phyloP scores from a whole-genome alignment of 2,888 invertebrate species.

The Yponomeuta evonymella region DNA sequence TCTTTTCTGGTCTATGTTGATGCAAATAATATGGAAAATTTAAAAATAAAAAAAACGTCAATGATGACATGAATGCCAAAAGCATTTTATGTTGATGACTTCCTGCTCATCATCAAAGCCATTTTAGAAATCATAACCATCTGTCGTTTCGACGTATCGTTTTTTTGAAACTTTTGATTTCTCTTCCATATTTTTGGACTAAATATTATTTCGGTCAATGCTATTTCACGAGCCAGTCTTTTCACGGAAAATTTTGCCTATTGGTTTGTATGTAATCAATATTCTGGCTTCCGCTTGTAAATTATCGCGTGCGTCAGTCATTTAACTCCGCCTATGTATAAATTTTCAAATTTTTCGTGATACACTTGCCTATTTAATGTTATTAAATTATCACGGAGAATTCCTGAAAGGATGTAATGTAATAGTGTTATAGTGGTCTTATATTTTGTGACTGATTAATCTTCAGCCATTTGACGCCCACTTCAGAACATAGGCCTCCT shows the following conservation, averaged over 20 bases:
- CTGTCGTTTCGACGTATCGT: constrained; percentile 7
- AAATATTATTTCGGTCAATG: not conserved
- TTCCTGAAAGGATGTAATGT: no score
- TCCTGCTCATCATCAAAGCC: constrained; percentile 7
- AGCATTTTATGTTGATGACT: constrained; percentile 5
- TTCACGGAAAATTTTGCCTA: not conserved
- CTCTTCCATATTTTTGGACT: not conserved
- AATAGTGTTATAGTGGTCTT: no score
- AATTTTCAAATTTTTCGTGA: no score
- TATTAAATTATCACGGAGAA: no score
- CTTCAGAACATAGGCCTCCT: no score
- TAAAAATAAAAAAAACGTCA: not conserved
- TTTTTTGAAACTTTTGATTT: not conserved
- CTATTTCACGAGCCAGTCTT: not conserved
- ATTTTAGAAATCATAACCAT: not conserved
- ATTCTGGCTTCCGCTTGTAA: constrained; percentile 21
- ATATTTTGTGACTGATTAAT: no score
- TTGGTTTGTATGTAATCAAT: constrained; percentile 12
- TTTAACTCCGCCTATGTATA: no score
- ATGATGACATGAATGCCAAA: not conserved
- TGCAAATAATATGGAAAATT: not conserved
- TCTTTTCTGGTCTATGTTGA: no score
- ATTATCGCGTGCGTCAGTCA: no score
- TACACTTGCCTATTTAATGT: no score
- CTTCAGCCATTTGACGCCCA: no score